Base-by-base conservation (phyloP, 1,140 invertebrate species). In the Onthophagus taurus region DNA sequence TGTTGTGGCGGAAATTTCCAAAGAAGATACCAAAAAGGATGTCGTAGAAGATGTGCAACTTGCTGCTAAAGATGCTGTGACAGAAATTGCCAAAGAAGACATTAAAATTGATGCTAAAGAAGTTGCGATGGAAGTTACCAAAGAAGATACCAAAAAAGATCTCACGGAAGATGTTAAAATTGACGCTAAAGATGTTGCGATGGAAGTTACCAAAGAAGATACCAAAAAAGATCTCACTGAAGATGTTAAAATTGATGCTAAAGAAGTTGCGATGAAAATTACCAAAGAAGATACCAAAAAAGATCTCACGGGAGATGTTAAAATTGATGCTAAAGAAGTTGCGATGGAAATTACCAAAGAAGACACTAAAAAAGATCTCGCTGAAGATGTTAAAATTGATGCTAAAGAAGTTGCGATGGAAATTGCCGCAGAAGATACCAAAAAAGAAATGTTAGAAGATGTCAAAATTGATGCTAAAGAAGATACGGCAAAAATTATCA, bases 21-120 rank as follows among this genome's bases (percentile, higher is more conserved):
- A 35, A 18, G 33, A 35, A 4, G 17, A 11, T 35, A 18, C 14
- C 2, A 31, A 42, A 31, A 38, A 58, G 39, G 44, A 59, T 51
- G 36, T 48, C 2, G 2, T 21, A 23, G 19, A 16, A 2, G 17
- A 39, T 23, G 2, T 30, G 4, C n/a, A n/a, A n/a, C n/a, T n/a
- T n/a, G n/a, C n/a, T n/a, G 8, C 30, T 37, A 30, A 26, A 26
- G 6, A 26, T 7, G 24, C n/a, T 26, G n/a, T n/a, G 6, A 26
- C 24, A n/a, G 24, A 6, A 7, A 26, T n/a, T 13, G n/a, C 33
- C 7, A 26, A 26, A 26, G 23, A 26, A 26, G 23, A 26, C 6
- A 6, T 26, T 7, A 6, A 26, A 26, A 26, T 7, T 7, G 23
- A 26, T 7, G n/a, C n/a, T 26, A n/a, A 26, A 26, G n/a, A 6